Percentiles rank a stretch among this genome's conserved stretches.
These are phyloP conservation scores for Deroptyus accipitrinus DNA, from an alignment of 2,113 vertebrate genomes.

Conservation along the genomic window DNA sequence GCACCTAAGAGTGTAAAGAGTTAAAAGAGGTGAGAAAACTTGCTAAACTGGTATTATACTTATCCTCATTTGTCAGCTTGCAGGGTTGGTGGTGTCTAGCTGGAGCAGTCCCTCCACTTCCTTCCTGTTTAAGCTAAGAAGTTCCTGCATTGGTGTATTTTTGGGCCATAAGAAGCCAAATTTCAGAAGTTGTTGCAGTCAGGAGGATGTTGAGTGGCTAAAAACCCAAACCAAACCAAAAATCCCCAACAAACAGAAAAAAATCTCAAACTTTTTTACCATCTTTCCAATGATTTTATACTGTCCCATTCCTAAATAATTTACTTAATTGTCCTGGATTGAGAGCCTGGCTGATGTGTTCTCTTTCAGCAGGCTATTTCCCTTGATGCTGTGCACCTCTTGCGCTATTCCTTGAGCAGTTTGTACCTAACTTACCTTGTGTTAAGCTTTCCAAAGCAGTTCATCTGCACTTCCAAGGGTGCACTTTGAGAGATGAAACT, in stretches of 20 bases:
- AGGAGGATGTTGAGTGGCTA: neutral
- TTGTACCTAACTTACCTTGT: neutral
- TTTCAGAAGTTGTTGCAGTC: neutral
- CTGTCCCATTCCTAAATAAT: neutral
- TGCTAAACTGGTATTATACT: neutral
- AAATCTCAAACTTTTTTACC: neutral
- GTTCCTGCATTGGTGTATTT: neutral
- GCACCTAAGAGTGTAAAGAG: neutral
- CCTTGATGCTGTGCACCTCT: neutral
- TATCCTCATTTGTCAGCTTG: neutral
- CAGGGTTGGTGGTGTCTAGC: neutral
- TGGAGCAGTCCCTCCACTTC: neutral
- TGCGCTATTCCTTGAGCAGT: neutral
- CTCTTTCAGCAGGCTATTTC: neutral
- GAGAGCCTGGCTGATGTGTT: neutral
- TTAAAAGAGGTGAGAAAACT: neutral
- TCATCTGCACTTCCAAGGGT: neutral
- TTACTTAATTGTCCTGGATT: neutral
- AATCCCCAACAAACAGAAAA: rapidly evolving
- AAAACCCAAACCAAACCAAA: neutral
- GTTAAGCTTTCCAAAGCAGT: neutral
- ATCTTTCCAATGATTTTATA: neutral
- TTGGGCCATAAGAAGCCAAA: neutral
- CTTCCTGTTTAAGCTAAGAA: neutral
- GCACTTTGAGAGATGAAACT: neutral